phyloP scores from a whole-genome alignment of 2,113 vertebrate genomes.

The Baryphthengus martii region DNA sequence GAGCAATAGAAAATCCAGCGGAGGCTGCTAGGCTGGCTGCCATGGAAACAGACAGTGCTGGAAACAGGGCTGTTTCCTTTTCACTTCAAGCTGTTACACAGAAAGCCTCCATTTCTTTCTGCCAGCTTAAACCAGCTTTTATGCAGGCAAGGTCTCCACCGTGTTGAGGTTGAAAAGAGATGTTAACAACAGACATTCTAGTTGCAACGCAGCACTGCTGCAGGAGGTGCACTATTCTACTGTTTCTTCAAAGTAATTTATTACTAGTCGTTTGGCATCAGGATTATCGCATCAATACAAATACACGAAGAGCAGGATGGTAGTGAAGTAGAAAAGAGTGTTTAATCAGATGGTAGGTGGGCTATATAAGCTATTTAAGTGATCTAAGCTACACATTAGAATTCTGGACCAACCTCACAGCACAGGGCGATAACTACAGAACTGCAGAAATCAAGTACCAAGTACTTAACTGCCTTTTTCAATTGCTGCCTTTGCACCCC shows the following conservation, averaged over 20 bases:
- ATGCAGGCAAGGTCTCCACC: background rate
- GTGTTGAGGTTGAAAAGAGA: background rate
- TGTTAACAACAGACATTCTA: background rate
- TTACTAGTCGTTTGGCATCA: background rate
- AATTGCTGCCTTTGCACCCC: no score
- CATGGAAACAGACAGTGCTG: conserved; percentile 73
- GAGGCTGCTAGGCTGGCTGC: conserved; percentile 64
- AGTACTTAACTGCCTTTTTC: background rate
- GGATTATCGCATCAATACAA: background rate
- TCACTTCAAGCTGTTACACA: conserved; percentile 35
- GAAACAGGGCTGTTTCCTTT: conserved; percentile 55
- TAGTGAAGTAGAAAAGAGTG: background rate
- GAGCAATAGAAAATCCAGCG: conserved; percentile 18
- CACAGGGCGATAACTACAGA: background rate
- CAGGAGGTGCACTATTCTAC: background rate
- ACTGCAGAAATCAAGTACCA: rapidly evolving
- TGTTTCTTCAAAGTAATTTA: background rate
- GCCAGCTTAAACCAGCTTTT: background rate
- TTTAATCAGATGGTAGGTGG: no score
- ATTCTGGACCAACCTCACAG: background rate
- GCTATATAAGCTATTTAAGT: rapidly evolving
- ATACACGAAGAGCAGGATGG: background rate
- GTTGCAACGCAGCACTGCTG: background rate
- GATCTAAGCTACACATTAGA: background rate
- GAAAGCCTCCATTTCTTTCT: conserved; percentile 19